Evolutionary conservation across 2,797 vertebrate species (phyloP).

Genomic region (Gallinago solitaria): DNA sequence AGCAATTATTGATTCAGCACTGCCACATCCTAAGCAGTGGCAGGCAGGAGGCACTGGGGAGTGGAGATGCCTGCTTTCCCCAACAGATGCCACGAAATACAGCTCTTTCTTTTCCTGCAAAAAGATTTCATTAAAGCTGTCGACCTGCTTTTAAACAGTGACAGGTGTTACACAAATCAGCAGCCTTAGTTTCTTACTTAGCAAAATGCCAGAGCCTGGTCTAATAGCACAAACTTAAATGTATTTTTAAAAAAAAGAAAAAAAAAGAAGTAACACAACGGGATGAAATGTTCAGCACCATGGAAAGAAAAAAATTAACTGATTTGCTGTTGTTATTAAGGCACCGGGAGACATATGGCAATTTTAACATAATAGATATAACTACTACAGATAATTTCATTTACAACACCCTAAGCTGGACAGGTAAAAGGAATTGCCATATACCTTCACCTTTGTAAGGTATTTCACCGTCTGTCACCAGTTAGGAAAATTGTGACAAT

Average conservation of each 20-base stretch:
- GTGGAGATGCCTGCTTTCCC: background rate
- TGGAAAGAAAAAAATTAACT: background rate
- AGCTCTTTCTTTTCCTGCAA: background rate
- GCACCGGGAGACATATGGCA: background rate
- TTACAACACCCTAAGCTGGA: background rate
- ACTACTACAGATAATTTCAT: background rate
- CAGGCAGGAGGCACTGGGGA: background rate
- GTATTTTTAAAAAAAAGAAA: background rate
- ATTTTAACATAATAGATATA: background rate
- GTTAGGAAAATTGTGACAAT: background rate
- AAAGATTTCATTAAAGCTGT: constrained; percentile 65
- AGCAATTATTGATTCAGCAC: background rate
- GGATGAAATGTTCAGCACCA: background rate
- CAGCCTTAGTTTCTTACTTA: background rate
- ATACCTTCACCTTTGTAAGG: background rate
- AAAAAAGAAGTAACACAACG: background rate
- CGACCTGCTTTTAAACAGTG: background rate
- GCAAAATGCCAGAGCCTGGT: background rate
- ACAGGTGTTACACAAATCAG: constrained; percentile 38
- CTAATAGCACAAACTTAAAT: background rate
- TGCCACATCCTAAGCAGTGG: background rate
- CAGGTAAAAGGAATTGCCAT: background rate
- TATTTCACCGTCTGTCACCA: background rate
- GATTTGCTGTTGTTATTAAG: background rate
- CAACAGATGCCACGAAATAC: background rate